phyloP scores from a whole-genome alignment of 1,140 invertebrate genomes.

The Belonocnema kinseyi region DNA sequence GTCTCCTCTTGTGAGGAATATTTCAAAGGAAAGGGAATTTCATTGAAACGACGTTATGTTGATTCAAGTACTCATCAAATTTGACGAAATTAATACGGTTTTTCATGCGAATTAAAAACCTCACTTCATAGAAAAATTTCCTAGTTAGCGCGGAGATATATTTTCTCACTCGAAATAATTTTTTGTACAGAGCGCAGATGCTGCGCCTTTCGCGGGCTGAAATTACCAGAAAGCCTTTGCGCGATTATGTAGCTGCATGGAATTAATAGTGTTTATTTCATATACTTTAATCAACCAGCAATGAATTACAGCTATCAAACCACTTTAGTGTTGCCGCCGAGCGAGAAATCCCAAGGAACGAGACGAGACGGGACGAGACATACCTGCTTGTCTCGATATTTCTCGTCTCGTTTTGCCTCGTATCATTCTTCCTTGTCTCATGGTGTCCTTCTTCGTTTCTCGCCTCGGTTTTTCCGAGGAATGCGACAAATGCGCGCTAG shows the following conservation, averaged over 20 bases:
- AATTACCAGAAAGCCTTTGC: conserved; percentile 38
- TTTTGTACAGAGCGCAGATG: conserved; percentile 40
- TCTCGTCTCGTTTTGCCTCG: no score
- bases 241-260: conserved; percentile 40
- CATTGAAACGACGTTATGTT: background rate
- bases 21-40: background rate
- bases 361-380: no score
- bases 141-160: background rate
- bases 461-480: no score
- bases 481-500: no score
- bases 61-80: background rate
- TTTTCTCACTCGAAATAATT: background rate
- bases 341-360: no score
- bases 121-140: background rate
- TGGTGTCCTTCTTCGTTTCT: no score
- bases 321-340: no score
- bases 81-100: background rate
- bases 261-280: conserved; percentile 60
- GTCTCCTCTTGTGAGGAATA: background rate
- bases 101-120: background rate
- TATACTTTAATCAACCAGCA: conserved; percentile 52
- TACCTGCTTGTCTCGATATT: no score
- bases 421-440: no score
- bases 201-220: conserved; percentile 34
- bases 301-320: background rate